A percentile compares a stretch with the other conserved stretches of the same genome.
phyloP scores from a whole-genome alignment of 2,888 invertebrate species.

The Pollenia griseotomentosa region DNA sequence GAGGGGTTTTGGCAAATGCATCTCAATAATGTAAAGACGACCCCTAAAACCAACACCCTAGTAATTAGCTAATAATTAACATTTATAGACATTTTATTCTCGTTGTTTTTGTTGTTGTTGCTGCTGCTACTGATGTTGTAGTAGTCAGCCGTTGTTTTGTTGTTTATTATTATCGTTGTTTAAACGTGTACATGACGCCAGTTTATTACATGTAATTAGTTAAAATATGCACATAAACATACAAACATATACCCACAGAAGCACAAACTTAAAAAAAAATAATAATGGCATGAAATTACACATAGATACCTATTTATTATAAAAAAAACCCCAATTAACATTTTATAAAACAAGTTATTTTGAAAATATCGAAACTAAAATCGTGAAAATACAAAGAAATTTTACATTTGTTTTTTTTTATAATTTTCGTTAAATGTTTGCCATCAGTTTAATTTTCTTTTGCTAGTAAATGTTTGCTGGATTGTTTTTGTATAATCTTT shows the following conservation, averaged over 20 bases:
- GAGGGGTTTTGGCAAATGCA: conserved; percentile 9
- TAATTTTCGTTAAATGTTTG: no score
- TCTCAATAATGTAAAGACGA: conserved; percentile 22
- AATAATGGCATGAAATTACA: background rate
- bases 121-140: background rate
- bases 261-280: no score
- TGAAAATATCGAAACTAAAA: no score
- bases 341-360: background rate
- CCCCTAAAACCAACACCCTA: conserved; percentile 53
- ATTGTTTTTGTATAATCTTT: background rate
- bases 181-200: conserved; percentile 68
- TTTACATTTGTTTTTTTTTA: no score
- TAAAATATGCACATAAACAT: conserved; percentile 41
- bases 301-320: background rate
- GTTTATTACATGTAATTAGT: conserved; percentile 65
- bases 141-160: conserved; percentile 37
- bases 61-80: conserved; percentile 71
- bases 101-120: background rate
- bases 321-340: conserved; percentile 11
- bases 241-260: conserved; percentile 3
- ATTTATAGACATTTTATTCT: conserved; percentile 49
- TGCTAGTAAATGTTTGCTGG: no score
- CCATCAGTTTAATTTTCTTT: no score
- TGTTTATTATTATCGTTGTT: conserved; percentile 43
- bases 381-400: no score